Percentiles rank a stretch among this genome's conserved stretches.
phyloP scores from a whole-genome alignment of 2,113 vertebrate species.

The Vidua macroura region DNA sequence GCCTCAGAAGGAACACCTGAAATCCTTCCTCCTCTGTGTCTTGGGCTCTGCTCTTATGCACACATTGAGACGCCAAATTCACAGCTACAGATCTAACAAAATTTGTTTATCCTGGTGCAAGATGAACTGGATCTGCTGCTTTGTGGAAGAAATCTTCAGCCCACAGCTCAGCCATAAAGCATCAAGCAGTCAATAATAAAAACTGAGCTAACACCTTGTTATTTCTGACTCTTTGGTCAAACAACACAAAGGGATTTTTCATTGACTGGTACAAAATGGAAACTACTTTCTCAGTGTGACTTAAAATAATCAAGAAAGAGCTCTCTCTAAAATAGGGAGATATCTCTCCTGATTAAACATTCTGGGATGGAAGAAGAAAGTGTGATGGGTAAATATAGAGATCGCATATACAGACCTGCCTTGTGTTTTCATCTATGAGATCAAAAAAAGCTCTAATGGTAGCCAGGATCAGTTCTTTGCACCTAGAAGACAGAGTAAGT shows the following conservation, averaged over 20 bases:
- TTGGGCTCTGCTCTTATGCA: not conserved
- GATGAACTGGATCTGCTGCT: not conserved
- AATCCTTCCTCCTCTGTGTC: not conserved
- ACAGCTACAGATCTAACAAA: not conserved
- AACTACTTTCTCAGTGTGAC: not conserved
- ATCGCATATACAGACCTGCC: slow-evolving; percentile 80
- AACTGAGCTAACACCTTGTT: not conserved
- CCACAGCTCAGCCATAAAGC: not conserved
- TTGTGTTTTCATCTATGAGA: slow-evolving; percentile 89
- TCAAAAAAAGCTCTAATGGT: slow-evolving; percentile 92
- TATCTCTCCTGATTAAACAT: not conserved
- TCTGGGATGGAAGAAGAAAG: not conserved
- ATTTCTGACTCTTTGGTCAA: not conserved
- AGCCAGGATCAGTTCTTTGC: slow-evolving; percentile 92
- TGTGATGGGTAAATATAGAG: not conserved
- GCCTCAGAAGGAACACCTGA: not conserved
- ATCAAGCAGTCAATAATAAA: not conserved
- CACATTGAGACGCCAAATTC: not conserved
- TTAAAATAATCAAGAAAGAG: not conserved
- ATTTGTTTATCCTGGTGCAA: not conserved
- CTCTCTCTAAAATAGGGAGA: not conserved
- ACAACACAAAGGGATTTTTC: not conserved
- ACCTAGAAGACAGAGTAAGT: slow-evolving; percentile 75
- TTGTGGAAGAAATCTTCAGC: not conserved
- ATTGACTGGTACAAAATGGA: not conserved